Conservation (phyloP, 2,797 vertebrate genomes). For the Odontamblyopus lacepedii region DNA sequence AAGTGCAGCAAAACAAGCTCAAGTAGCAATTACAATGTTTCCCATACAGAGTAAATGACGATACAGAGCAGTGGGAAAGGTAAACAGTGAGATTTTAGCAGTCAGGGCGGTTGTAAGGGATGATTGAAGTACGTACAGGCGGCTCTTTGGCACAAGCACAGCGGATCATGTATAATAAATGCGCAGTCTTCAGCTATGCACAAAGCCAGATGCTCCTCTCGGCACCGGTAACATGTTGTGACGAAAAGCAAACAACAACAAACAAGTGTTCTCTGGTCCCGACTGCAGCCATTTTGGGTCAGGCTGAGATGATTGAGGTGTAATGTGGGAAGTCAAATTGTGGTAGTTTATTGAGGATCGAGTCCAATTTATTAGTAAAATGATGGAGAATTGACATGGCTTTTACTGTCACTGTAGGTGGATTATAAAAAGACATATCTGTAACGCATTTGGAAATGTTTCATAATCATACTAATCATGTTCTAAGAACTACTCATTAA, state of each 20-base stretch:
- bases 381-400: too few relatives aligned
- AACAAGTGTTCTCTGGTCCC: slow-evolving; percentile 71
- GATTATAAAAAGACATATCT: too few relatives aligned
- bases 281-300: slow-evolving; percentile 71
- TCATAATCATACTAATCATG: too few relatives aligned
- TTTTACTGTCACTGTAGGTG: too few relatives aligned
- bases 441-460: too few relatives aligned
- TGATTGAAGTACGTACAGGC: slow-evolving; percentile 62
- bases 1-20: slow-evolving; percentile 25
- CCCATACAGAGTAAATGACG: slow-evolving; percentile 12
- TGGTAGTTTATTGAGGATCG: slow-evolving; percentile 32
- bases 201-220: slow-evolving; percentile 80
- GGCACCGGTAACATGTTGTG: slow-evolving; percentile 67
- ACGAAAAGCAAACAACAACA: slow-evolving; percentile 71
- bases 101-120: slow-evolving; percentile 15
- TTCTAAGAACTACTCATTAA: too few relatives aligned
- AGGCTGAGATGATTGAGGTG: slow-evolving; percentile 53
- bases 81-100: slow-evolving; percentile 14
- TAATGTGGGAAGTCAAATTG: slow-evolving; percentile 40
- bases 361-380: neutral
- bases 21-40: slow-evolving; percentile 5
- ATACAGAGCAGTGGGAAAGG: slow-evolving; percentile 8
- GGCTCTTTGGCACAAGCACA: slow-evolving; percentile 77
- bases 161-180: slow-evolving; percentile 81
- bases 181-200: slow-evolving; percentile 75